Percentiles rank a stretch among this genome's conserved stretches.
Evolutionary conservation across 2,797 vertebrate genomes (phyloP).

Genomic region (Esox masquinongy): DNA sequence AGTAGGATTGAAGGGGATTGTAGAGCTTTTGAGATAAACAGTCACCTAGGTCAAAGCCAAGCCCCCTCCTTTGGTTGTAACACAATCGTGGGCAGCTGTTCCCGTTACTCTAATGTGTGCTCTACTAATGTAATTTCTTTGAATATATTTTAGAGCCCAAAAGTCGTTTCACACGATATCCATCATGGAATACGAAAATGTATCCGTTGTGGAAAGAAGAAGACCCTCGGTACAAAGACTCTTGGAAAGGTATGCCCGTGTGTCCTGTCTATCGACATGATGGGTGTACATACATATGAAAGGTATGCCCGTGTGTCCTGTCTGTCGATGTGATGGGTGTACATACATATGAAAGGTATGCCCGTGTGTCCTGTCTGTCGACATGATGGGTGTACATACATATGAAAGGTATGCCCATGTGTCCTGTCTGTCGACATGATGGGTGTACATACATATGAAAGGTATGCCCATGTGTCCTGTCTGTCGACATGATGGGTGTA

Average conservation of each 20-base stretch:
- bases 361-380: no score
- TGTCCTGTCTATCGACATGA: neutral
- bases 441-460: no score
- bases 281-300: neutral
- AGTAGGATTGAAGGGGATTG: slow-evolving; percentile 70
- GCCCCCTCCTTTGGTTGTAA: slow-evolving; percentile 48
- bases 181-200: slow-evolving; percentile 80
- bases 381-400: no score
- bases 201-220: slow-evolving; percentile 84
- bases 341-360: no score
- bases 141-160: slow-evolving; percentile 66
- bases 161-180: slow-evolving; percentile 70
- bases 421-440: no score
- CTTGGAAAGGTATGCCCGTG: slow-evolving; percentile 82
- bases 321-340: no score
- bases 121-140: neutral
- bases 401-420: no score
- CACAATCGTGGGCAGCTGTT: slow-evolving; percentile 15
- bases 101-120: neutral
- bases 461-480: no score
- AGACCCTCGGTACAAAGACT: slow-evolving; percentile 66
- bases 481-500: no score
- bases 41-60: slow-evolving; percentile 13
- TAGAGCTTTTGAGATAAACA: slow-evolving; percentile 14
- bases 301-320: no score